Conservation (phyloP, 1,140 invertebrate species). For the Polyergus mexicanus region DNA sequence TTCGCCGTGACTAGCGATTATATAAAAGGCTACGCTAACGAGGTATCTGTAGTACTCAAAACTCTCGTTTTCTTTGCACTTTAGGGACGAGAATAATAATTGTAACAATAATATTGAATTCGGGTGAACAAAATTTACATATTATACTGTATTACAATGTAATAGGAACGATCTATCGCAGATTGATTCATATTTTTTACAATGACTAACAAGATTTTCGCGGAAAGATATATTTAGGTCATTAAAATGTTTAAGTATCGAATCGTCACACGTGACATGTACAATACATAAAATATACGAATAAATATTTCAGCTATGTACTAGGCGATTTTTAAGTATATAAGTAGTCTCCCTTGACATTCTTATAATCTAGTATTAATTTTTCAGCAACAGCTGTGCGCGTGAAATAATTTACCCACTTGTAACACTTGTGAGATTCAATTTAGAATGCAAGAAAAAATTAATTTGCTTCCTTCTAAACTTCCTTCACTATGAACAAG, state of each 20-base stretch:
- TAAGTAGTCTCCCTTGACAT: too few species aligned
- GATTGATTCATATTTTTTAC: background rate
- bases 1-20: conserved; percentile 29
- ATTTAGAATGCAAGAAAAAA: conserved; percentile 13
- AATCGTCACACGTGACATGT: background rate
- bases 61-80: background rate
- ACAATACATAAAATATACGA: background rate
- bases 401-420: conserved; percentile 5
- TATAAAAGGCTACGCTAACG: conserved; percentile 24
- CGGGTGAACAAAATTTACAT: conserved; percentile 5
- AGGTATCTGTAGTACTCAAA: background rate
- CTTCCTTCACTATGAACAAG: background rate
- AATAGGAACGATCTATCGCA: background rate
- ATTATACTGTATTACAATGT: background rate
- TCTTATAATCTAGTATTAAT: background rate
- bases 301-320: background rate
- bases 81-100: background rate
- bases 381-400: background rate
- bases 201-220: background rate
- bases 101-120: conserved; percentile 16
- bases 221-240: background rate
- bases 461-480: background rate
- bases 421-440: background rate
- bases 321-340: background rate
- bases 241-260: background rate